Base-by-base conservation (phyloP, 2,888 invertebrate species). In the Calameuta filiformis region DNA sequence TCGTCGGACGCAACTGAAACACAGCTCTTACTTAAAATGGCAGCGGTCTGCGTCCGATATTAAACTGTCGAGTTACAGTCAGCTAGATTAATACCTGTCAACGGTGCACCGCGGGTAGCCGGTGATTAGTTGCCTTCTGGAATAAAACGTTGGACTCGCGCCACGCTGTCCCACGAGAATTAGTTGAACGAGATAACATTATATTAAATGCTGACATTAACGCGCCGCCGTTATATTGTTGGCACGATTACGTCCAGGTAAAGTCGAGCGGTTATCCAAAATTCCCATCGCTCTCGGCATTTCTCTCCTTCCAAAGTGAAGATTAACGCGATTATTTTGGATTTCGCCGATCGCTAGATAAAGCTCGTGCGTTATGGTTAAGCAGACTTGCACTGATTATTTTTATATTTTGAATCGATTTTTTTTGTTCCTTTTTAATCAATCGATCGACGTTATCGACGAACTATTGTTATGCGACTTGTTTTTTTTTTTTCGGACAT, bases 11-110 rank as follows among this genome's bases (percentile, higher is more conserved):
- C 23, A 56, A 56, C 56, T 56, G 23, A 23, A 56, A 9, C 15
- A 23, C 56, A 23, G 23, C 56, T 56, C 56, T 23, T 56, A 56
- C 56, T 56, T 23, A 23, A 56, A 56, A 56, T 56, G 56, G 56
- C 23, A 56, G 56, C 56, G 2, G 9, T 56, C 56, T 56, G 23
- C 23, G 56, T 56, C 56, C 9, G 56, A 56, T 56, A 56, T 56
- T 56, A 56, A 56, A 56, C 56, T 56, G 56, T 56, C 56, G 56
- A 56, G 85, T 81, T 82, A 85, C 85, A 81, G 84, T 85, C 84
- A 85, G 79, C 75, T 81, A 79, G 73, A 79, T 79, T 79, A 79
- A 76, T 73, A 79, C 76, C 69, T 74, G 76, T 73, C 71, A 76
- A 76, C 75, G 75, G 71, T 75, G 75, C 40, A 73, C 68, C 76